Conservation (phyloP, 2,888 invertebrate genomes). For the Schrankia costaestrigalis region DNA sequence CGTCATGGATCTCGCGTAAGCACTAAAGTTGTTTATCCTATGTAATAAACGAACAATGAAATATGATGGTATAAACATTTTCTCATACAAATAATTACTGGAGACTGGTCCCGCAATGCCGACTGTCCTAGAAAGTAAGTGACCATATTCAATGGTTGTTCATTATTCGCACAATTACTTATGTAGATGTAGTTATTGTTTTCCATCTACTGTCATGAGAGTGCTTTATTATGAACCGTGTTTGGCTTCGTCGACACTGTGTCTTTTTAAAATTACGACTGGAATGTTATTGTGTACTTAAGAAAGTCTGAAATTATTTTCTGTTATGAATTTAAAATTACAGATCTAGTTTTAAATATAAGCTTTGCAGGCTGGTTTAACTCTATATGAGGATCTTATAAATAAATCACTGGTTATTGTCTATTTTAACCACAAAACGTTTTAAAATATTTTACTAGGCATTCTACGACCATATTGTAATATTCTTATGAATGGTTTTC, state of each 20-base stretch:
- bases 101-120: constrained; percentile 37
- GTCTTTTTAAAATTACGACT: constrained; percentile 11
- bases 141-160: constrained; percentile 43
- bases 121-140: constrained; percentile 53
- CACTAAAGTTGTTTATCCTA: constrained; percentile 10
- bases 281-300: constrained; percentile 13
- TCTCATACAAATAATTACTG: constrained; percentile 46
- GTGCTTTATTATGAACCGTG: constrained; percentile 8
- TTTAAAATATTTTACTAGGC: constrained; percentile 19
- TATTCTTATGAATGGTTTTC: constrained; percentile 38
- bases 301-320: constrained; percentile 3
- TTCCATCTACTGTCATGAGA: constrained; percentile 15
- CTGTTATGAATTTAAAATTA: background rate
- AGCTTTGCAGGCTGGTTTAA: too few species aligned
- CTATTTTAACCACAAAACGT: too few species aligned
- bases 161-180: constrained; percentile 37
- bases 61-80: constrained; percentile 33
- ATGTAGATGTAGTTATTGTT: constrained; percentile 21
- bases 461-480: constrained; percentile 38
- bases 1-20: constrained; percentile 6
- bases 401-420: too few species aligned
- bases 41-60: constrained; percentile 21
- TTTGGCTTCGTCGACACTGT: constrained; percentile 9
- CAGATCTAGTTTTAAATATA: background rate
- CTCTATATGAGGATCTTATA: too few species aligned